phyloP scores from a whole-genome alignment of 1,140 invertebrate genomes.

The Anadara kagoshimensis region DNA sequence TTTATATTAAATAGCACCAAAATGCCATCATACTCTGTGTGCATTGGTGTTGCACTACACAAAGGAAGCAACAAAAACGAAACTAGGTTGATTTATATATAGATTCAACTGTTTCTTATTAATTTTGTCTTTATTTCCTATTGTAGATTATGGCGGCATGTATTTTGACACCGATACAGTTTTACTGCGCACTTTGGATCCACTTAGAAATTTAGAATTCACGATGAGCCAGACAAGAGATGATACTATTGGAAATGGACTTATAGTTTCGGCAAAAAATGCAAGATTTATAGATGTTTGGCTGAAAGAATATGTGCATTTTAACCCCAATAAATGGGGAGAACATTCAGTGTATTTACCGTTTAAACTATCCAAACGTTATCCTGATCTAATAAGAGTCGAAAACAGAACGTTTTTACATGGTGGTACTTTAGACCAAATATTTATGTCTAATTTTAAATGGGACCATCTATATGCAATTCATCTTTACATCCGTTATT shows the following conservation, averaged over 20 bases:
- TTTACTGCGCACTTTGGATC: slow-evolving; percentile 15
- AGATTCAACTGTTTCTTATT: no score
- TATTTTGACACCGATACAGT: slow-evolving; percentile 39
- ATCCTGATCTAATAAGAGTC: slow-evolving; percentile 32
- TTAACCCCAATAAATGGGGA: slow-evolving; percentile 10
- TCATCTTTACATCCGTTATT: slow-evolving; percentile 34
- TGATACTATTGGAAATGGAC: slow-evolving; percentile 23
- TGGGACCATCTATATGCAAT: slow-evolving; percentile 40
- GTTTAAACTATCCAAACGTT: slow-evolving; percentile 22
- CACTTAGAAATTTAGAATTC: slow-evolving; percentile 32
- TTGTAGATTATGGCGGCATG: slow-evolving; percentile 36
- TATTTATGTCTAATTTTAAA: slow-evolving; percentile 33
- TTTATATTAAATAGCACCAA: no score
- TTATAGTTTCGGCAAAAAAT: slow-evolving; percentile 28
- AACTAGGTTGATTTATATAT: no score
- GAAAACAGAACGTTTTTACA: slow-evolving; percentile 33
- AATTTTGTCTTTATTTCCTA: background rate
- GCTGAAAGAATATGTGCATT: slow-evolving; percentile 26
- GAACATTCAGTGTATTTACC: slow-evolving; percentile 27
- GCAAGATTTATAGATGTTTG: slow-evolving; percentile 36
- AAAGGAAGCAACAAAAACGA: no score
- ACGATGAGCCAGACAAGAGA: slow-evolving; percentile 24
- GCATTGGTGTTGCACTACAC: no score
- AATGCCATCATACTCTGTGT: no score
- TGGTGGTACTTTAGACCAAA: slow-evolving; percentile 11